phyloP scores from a whole-genome alignment of 2,797 vertebrate species.

The Syndactyla subalaris region DNA sequence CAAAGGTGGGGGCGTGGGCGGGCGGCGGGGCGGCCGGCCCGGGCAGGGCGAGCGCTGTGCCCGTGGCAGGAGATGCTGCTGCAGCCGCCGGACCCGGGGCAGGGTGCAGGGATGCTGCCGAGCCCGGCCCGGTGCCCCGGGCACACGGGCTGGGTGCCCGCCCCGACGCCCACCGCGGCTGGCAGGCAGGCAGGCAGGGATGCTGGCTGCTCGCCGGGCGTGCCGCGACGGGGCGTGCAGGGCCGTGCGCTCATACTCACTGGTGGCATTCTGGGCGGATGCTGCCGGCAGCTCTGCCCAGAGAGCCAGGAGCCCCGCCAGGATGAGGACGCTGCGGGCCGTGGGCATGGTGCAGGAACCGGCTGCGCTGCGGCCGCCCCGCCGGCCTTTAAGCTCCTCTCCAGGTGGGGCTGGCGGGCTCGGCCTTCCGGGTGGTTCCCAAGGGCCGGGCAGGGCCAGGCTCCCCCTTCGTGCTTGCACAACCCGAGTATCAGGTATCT shows the following conservation, averaged over 20 bases:
- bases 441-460: conserved; percentile 66
- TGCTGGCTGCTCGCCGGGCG: conserved; percentile 7
- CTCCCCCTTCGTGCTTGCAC: conserved; percentile 69
- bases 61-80: not conserved
- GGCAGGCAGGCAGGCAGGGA: not conserved
- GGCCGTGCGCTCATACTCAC: conserved; percentile 61
- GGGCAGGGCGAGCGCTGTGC: not conserved
- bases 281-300: conserved; percentile 50
- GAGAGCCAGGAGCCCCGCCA: conserved; percentile 64
- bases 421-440: conserved; percentile 66
- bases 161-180: not conserved
- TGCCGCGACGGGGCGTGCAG: not conserved
- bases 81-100: not conserved
- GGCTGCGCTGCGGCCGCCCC: conserved; percentile 20
- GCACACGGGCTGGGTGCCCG: not conserved
- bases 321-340: conserved; percentile 52
- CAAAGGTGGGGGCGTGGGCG: conserved; percentile 29
- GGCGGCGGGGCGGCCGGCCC: not conserved
- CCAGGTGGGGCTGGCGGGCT: conserved; percentile 62
- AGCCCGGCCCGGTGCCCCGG: not conserved
- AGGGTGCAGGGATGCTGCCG: conserved; percentile 13
- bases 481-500: conserved; percentile 69
- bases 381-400: conserved; percentile 52
- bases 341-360: conserved; percentile 51
- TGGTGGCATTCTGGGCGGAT: conserved; percentile 64